A percentile compares a stretch with the other conserved stretches of the same genome.
Conservation (phyloP, 2,113 vertebrate species). For the Heteronetta atricapilla region DNA sequence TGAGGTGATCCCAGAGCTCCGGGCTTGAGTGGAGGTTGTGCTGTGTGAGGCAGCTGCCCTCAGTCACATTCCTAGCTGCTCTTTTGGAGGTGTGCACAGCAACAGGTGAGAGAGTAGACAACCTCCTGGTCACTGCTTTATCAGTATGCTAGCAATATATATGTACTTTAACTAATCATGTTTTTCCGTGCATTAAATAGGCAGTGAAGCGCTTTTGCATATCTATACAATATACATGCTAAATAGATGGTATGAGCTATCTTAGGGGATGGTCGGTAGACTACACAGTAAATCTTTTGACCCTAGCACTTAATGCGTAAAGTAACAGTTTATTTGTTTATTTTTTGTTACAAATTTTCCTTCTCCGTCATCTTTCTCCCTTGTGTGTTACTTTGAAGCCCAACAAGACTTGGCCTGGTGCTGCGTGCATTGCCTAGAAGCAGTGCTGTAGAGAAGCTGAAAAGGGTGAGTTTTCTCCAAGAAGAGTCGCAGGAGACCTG, state of each 20-base stretch:
- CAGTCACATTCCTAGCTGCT: neutral
- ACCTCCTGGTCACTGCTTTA: fast-evolving
- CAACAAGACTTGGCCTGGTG: fast-evolving
- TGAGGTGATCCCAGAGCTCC: fast-evolving
- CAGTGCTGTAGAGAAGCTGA: neutral
- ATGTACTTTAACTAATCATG: fast-evolving
- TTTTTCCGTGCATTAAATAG: neutral
- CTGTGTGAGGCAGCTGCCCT: neutral
- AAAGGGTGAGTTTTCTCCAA: neutral
- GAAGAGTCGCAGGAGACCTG: neutral
- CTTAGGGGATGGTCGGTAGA: neutral
- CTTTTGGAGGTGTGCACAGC: neutral
- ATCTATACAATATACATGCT: neutral
- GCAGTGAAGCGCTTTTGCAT: neutral
- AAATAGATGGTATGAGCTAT: neutral
- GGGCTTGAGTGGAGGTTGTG: neutral
- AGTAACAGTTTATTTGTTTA: fast-evolving
- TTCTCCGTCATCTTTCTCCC: neutral
- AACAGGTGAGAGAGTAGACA: neutral
- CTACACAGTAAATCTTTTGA: neutral
- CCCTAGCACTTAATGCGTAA: neutral
- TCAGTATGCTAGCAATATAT: neutral
- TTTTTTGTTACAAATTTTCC: neutral
- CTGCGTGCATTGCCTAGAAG: neutral
- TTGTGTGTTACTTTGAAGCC: neutral